A percentile compares a stretch with the other conserved stretches of the same genome.
These are phyloP conservation scores for Resseliella maxima DNA, from an alignment of 2,888 invertebrate species.

Conservation along the genomic window DNA sequence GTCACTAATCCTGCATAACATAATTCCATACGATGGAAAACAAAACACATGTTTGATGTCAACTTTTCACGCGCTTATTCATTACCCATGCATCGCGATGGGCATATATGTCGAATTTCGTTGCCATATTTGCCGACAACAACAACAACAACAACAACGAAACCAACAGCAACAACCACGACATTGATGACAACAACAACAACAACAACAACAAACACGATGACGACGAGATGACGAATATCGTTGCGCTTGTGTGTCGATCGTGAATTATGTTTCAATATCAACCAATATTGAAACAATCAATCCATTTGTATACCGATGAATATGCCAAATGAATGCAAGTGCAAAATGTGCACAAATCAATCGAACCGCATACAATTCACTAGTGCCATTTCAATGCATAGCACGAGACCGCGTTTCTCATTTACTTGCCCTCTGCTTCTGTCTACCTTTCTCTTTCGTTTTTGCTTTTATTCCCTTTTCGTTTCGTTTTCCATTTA, in stretches of 20 bases:
- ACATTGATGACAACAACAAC: too few relatives aligned
- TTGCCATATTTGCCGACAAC: not conserved
- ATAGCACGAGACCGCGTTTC: not conserved
- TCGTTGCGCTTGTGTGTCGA: slow-evolving; percentile 20
- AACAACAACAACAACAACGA: too few relatives aligned
- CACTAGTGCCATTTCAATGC: not conserved
- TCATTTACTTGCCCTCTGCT: not conserved
- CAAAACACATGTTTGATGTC: slow-evolving; percentile 39
- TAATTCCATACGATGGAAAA: slow-evolving; percentile 1
- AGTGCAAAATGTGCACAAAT: slow-evolving; percentile 53
- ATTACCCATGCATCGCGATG: not conserved
- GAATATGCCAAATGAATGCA: slow-evolving; percentile 23
- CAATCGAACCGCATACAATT: slow-evolving; percentile 27
- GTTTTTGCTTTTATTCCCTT: not conserved
- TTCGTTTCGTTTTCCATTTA: not conserved
- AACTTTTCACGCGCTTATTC: not conserved
- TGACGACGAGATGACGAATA: slow-evolving; percentile 13
- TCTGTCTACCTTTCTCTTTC: too few relatives aligned
- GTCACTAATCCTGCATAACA: not conserved
- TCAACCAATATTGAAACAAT: slow-evolving; percentile 33
- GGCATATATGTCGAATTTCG: not conserved
- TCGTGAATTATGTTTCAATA: slow-evolving; percentile 34
- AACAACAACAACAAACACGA: too few relatives aligned
- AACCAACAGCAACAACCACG: too few relatives aligned
- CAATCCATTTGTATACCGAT: slow-evolving; percentile 41